Evolutionary conservation across 2,888 invertebrate species (phyloP), one percentile per base, ranked within the genome.

Genomic region (Eupithecia subumbrata): DNA sequence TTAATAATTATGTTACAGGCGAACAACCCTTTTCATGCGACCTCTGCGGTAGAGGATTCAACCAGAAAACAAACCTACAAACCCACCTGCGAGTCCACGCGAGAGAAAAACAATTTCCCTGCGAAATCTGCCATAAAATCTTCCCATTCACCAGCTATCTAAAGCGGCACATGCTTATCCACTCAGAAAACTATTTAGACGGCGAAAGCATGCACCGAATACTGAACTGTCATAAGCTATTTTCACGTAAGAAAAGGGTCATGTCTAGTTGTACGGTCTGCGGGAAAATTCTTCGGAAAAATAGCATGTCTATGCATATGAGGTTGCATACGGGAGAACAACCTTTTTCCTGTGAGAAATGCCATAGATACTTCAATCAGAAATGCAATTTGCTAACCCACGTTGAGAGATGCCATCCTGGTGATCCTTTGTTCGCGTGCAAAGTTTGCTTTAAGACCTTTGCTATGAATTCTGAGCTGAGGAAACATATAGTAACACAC

Each of bases 31-130:
- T 30, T 16, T 43, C 72, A 2, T 77, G 77, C n/a, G 72, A 73
- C 12, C 63, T 8, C 0, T 77, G 77, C 11, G 77, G 74, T 1
- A 34, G 77, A 25, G 74, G 74, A 9, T 77, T 77, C 40, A 74
- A 77, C 34, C 74, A 74, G 16, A 75, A 77, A 64, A 74, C 74
- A 0, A 77, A 77, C 16, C 22, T 74, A 9, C 60, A 64, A 48
- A 75, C 74, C 0, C 77, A 77, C 63, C 34, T 77, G 25, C n/a
- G 74, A n/a, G 74, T 75, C 1, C 77, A 77, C 34, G 16, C 69
- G 0, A 72, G 72, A 45, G 67, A 74, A 3, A 75, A 72, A 5
- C 70, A 75, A 22, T 77, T 30, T 22, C 74, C 77, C 0, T 77
- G 77, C 25, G 22, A 70, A 34, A 34, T 43, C 4, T 77, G 77